Evolutionary conservation across 2,113 vertebrate genomes (phyloP), one percentile per base, ranked within the genome.

Genomic region (Rutilus rutilus): DNA sequence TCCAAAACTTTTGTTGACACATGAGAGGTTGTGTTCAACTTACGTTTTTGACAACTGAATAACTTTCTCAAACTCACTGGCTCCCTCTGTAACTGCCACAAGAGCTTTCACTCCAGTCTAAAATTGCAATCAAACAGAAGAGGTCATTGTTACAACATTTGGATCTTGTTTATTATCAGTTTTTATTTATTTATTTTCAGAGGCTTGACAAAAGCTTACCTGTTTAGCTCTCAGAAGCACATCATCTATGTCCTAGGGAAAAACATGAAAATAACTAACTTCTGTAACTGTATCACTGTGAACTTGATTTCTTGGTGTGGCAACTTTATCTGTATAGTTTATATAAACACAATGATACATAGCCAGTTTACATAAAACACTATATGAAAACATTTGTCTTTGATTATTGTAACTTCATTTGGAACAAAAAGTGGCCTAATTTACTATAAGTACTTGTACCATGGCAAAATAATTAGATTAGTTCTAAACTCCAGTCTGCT

Each of bases 81-180:
- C 90, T 88, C 93, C 92, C 86, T 94, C 93, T 60, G 89, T 93
- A 50, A 93, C 47, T 3, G 92, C 92, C 86, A 96, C 88, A 74
- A 94, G 91, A 59, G 92, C 88, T 88, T 1, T 42, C 36, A 94
- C 79, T 69, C 89, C 90, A 33, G 90, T 84, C 93, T 95, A 5
- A 5, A 84, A 73, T 85, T 50, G 88, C 88, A 90, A 90, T 89
- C 59, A n/a, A 42, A 33, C 7, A 69, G 30, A 76, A 60, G 30
- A 17, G 14, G 52, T 83, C 7, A 50, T 25, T 10, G 8, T 36
- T 81, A 42, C 15, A 52, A 59, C 21, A 57, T 57, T 27, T 27
- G 2, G 19, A 4, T n/a, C 8, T 86, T 50, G 23, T 12, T 12
- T 47, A 23, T 36, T 21, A 42, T 42, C 42, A 21, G 25, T n/a